A percentile compares a stretch with the other conserved stretches of the same genome.
Evolutionary conservation across 2,113 vertebrate species (phyloP).

Genomic region (Alaudala cheleensis): DNA sequence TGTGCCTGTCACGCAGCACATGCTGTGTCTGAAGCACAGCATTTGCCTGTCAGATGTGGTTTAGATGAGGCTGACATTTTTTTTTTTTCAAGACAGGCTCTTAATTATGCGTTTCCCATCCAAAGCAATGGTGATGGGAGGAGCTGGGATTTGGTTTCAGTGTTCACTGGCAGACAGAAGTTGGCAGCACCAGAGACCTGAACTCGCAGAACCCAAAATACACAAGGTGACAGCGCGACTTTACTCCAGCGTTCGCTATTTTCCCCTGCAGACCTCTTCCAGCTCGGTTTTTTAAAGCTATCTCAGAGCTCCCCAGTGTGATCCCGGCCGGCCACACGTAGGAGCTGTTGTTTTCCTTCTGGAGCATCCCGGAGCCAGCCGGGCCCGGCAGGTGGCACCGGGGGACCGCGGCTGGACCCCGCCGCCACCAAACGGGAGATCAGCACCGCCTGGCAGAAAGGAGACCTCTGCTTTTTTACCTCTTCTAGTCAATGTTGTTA

Average conservation of each 20-base stretch:
- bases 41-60: background rate
- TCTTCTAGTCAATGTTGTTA: accelerated
- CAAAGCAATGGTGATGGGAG: accelerated
- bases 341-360: background rate
- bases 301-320: accelerated
- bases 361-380: background rate
- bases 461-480: background rate
- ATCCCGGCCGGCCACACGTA: background rate
- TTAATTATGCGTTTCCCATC: background rate
- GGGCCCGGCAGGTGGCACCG: slow-evolving; percentile 53
- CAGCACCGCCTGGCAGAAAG: accelerated
- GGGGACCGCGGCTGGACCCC: background rate
- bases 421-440: accelerated
- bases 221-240: accelerated
- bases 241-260: accelerated
- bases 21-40: background rate
- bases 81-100: background rate
- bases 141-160: background rate
- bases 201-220: accelerated
- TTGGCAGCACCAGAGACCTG: background rate
- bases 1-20: accelerated
- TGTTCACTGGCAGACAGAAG: accelerated
- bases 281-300: accelerated
- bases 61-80: background rate
- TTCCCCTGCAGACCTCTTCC: accelerated